These are phyloP conservation scores for Brachylomia viminalis DNA, from an alignment of 2,888 invertebrate genomes.

Conservation along the genomic window DNA sequence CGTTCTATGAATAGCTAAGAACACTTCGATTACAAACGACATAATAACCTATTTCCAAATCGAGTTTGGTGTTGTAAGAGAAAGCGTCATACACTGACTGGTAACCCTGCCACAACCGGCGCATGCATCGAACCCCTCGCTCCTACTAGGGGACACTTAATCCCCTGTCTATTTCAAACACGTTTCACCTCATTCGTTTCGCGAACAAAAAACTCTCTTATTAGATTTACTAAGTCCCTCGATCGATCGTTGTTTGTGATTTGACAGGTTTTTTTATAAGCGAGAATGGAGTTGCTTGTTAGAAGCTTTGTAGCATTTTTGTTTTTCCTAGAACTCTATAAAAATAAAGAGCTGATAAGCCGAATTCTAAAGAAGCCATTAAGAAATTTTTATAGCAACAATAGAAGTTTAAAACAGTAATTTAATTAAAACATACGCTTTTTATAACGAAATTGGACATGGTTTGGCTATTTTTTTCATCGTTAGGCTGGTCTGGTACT, in stretches of 20 bases:
- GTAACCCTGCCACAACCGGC: constrained; percentile 61
- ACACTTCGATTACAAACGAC: constrained; percentile 47
- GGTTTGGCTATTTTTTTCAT: constrained; percentile 32
- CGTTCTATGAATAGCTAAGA: constrained; percentile 18
- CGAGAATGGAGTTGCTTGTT: constrained; percentile 67
- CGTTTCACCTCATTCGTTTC: constrained; percentile 90
- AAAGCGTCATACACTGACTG: constrained; percentile 47
- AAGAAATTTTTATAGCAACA: constrained; percentile 43
- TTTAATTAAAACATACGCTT: constrained; percentile 50
- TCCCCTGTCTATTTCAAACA: constrained; percentile 90
- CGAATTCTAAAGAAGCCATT: constrained; percentile 49
- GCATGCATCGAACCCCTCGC: constrained; percentile 72
- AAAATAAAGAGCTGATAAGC: constrained; percentile 39
- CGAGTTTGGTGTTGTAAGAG: constrained; percentile 55
- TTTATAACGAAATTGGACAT: constrained; percentile 29
- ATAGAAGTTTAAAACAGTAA: constrained; percentile 43
- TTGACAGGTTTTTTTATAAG: constrained; percentile 77
- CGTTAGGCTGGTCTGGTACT: constrained; percentile 5
- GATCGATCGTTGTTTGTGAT: constrained; percentile 85
- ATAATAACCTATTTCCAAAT: constrained; percentile 63
- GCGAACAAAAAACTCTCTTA: constrained; percentile 88
- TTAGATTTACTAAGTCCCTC: constrained; percentile 85
- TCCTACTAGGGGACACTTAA: constrained; percentile 85
- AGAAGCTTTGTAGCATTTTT: constrained; percentile 39
- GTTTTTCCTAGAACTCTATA: constrained; percentile 39